phyloP scores from a whole-genome alignment of 2,113 vertebrate species.

The Penelope pileata region DNA sequence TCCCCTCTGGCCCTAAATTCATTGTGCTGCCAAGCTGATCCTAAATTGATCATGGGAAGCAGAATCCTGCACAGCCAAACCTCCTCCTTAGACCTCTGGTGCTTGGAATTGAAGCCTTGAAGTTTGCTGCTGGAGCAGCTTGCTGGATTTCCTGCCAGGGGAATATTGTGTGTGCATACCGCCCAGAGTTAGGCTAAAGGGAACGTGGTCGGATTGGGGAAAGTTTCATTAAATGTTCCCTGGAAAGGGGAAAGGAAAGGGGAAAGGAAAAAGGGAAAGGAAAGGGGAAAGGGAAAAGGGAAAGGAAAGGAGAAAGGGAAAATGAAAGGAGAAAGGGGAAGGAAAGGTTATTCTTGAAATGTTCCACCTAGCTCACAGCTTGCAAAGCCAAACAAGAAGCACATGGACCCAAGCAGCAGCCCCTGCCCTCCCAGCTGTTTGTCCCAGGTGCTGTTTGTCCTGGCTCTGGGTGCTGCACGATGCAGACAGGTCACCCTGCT shows the following conservation, averaged over 20 bases:
- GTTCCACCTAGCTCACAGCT: not conserved
- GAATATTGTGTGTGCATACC: not conserved
- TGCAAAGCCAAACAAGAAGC: not conserved
- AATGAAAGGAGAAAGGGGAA: too few species aligned
- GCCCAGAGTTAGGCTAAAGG: slow-evolving; percentile 5
- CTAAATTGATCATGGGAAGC: not conserved
- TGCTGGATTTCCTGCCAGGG: accelerated
- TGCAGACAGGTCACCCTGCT: not conserved
- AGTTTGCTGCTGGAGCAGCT: not conserved
- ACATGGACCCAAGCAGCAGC: not conserved
- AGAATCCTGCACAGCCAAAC: not conserved
- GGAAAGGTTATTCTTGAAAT: not conserved
- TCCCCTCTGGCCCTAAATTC: slow-evolving; percentile 54
- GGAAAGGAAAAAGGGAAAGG: too few species aligned
- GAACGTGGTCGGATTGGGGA: accelerated
- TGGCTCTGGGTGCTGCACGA: accelerated
- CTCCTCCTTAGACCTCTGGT: not conserved
- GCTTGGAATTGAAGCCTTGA: not conserved
- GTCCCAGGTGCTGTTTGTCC: not conserved
- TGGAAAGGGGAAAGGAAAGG: too few species aligned
- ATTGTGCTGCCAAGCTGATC: not conserved
- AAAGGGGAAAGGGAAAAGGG: too few species aligned
- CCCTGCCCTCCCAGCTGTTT: not conserved
- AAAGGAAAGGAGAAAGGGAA: too few species aligned
- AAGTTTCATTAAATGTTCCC: not conserved